Conservation (phyloP, 1,140 invertebrate species). For the Orchesella cincta region DNA sequence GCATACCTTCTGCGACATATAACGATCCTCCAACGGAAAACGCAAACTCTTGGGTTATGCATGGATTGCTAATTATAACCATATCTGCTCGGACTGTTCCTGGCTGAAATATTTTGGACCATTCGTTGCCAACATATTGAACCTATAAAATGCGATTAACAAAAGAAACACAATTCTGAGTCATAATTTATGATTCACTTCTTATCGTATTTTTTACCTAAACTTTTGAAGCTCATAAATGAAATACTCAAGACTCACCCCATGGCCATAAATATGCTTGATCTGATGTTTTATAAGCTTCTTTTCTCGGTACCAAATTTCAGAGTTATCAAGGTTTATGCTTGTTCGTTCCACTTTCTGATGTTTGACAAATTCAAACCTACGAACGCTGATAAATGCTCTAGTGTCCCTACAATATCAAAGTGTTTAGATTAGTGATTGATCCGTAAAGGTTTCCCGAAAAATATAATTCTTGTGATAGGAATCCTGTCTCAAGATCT, state of each 20-base stretch:
- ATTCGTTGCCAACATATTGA: background rate
- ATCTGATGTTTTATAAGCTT: background rate
- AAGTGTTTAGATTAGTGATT: too few species aligned
- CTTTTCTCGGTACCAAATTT: background rate
- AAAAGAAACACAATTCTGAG: background rate
- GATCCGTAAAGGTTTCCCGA: too few species aligned
- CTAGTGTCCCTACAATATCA: background rate
- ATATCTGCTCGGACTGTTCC: background rate
- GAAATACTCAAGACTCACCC: too few species aligned
- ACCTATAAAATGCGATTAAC: background rate
- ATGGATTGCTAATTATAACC: background rate
- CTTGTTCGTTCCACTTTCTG: background rate
- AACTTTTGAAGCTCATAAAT: too few species aligned
- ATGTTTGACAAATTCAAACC: background rate
- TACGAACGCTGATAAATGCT: background rate
- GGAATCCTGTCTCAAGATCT: too few species aligned
- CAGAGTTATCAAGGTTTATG: background rate
- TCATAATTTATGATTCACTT: background rate
- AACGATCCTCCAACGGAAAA: background rate
- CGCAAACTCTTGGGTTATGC: constrained; percentile 1
- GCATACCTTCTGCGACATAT: background rate
- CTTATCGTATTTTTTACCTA: too few species aligned
- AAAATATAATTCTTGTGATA: background rate
- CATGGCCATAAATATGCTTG: background rate
- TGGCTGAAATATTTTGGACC: background rate